Evolutionary conservation across 2,113 vertebrate genomes (phyloP).

Genomic region (Chroicocephalus ridibundus): DNA sequence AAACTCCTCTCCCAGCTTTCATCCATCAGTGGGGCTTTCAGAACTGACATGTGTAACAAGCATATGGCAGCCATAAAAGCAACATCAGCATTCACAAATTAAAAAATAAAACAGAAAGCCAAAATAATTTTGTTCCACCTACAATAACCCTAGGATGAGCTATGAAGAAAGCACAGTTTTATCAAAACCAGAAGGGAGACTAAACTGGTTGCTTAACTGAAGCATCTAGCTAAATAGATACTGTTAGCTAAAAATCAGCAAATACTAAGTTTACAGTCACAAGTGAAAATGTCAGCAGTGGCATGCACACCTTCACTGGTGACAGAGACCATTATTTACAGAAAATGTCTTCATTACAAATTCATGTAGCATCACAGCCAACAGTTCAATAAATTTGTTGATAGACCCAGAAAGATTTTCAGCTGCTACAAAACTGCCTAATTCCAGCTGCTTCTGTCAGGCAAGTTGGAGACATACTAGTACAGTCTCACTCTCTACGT

Average conservation of each 20-base stretch:
- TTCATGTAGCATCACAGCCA: background rate
- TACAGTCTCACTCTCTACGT: background rate
- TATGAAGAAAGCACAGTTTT: background rate
- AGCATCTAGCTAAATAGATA: background rate
- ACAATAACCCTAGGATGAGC: constrained; percentile 12
- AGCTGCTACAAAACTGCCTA: background rate
- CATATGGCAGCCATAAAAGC: constrained; percentile 53
- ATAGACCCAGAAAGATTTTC: background rate
- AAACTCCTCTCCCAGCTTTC: constrained; percentile 5
- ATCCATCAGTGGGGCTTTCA: constrained; percentile 31
- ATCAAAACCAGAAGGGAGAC: constrained; percentile 35
- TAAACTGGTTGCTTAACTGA: background rate
- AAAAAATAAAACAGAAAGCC: constrained; percentile 46
- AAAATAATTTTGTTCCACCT: constrained; percentile 51
- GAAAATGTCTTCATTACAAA: background rate
- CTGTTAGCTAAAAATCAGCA: background rate
- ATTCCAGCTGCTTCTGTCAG: background rate
- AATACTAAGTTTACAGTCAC: background rate
- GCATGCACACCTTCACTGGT: background rate
- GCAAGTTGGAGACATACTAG: background rate
- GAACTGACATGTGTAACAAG: constrained; percentile 24
- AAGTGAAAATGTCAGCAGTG: background rate
- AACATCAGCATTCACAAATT: constrained; percentile 52
- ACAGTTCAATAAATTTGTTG: background rate
- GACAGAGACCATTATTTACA: background rate